Evolutionary conservation across 2,113 vertebrate genomes (phyloP).

Genomic region (Odocoileus virginianus): DNA sequence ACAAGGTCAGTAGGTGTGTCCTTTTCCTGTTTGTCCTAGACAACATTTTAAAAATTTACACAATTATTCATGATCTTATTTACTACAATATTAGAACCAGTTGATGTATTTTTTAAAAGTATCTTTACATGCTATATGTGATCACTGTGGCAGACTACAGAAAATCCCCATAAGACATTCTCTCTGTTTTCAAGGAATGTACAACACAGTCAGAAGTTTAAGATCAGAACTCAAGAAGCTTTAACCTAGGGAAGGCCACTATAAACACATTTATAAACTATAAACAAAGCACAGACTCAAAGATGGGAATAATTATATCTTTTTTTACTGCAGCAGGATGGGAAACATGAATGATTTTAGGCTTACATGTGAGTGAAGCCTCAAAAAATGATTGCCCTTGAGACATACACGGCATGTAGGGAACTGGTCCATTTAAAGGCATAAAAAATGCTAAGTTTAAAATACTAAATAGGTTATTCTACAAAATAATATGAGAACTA

Average conservation of each 20-base stretch:
- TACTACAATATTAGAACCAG: neutral
- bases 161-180: neutral
- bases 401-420: neutral
- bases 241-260: neutral
- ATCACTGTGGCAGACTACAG: neutral
- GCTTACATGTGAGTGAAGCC: neutral
- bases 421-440: neutral
- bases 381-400: neutral
- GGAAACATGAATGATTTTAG: neutral
- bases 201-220: neutral
- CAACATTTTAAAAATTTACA: constrained; percentile 44
- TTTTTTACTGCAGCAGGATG: neutral
- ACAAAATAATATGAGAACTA: neutral
- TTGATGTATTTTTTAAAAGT: neutral
- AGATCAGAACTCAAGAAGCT: neutral
- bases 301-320: neutral
- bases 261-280: neutral
- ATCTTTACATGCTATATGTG: neutral
- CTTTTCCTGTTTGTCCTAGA: constrained; percentile 52
- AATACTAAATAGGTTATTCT: neutral
- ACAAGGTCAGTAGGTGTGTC: constrained; percentile 33
- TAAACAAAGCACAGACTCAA: neutral
- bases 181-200: neutral
- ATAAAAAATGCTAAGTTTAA: neutral
- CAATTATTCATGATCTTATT: neutral